Evolutionary conservation across 2,113 vertebrate genomes (phyloP).

Genomic region (Oophaga pumilio): DNA sequence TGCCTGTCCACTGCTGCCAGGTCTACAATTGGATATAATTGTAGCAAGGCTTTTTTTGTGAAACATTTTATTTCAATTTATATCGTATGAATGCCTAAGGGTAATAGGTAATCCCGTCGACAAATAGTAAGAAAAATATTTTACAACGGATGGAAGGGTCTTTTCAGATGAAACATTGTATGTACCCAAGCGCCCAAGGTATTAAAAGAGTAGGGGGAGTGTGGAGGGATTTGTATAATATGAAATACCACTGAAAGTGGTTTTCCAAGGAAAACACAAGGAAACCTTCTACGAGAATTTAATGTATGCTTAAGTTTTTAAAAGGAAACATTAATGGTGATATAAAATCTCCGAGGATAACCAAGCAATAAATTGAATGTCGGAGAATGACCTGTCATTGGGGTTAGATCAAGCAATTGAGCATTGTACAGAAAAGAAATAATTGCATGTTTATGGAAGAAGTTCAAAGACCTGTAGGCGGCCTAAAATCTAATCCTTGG

Average conservation of each 20-base stretch:
- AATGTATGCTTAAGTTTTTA: slow-evolving; percentile 78
- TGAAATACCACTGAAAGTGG: slow-evolving; percentile 76
- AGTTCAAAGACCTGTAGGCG: slow-evolving; percentile 70
- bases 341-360: slow-evolving; percentile 77
- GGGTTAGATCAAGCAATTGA: slow-evolving; percentile 77
- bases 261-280: slow-evolving; percentile 81
- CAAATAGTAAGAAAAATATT: slow-evolving; percentile 67
- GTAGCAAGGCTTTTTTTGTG: slow-evolving; percentile 61
- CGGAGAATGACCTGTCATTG: slow-evolving; percentile 80
- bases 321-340: slow-evolving; percentile 81
- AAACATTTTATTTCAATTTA: slow-evolving; percentile 69
- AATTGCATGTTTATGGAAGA: slow-evolving; percentile 65
- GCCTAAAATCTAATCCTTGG: slow-evolving; percentile 29
- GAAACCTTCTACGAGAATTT: slow-evolving; percentile 74
- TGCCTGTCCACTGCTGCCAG: slow-evolving; percentile 37
- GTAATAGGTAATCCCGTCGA: slow-evolving; percentile 68
- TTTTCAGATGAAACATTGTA: slow-evolving; percentile 68
- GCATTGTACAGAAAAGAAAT: slow-evolving; percentile 62
- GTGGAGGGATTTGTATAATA: slow-evolving; percentile 72
- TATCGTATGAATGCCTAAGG: slow-evolving; percentile 65
- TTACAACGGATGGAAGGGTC: slow-evolving; percentile 64
- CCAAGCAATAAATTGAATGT: slow-evolving; percentile 76
- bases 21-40: slow-evolving; percentile 50
- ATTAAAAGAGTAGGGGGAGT: slow-evolving; percentile 60
- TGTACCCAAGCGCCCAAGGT: slow-evolving; percentile 43